Evolutionary conservation across 2,113 vertebrate species (phyloP).

Genomic region (Ceratotherium simum): DNA sequence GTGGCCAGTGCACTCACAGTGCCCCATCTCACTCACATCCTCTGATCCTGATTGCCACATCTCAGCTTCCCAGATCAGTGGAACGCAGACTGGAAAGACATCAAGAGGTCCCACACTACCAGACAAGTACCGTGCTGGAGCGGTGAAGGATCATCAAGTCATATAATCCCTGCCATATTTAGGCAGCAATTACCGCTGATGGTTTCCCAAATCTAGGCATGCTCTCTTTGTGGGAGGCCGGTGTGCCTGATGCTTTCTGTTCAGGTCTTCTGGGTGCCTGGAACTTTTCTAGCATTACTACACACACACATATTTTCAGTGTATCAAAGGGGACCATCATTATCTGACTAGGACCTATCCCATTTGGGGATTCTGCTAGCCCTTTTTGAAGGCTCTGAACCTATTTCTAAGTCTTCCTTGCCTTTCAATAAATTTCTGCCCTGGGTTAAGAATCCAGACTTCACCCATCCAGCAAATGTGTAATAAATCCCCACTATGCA

Average conservation of each 20-base stretch:
- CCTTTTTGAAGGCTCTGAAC: neutral
- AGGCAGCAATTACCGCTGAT: neutral
- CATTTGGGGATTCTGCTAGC: neutral
- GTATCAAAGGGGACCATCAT: neutral
- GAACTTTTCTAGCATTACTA: neutral
- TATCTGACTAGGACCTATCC: neutral
- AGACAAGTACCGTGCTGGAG: accelerated
- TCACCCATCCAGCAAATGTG: neutral
- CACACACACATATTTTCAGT: neutral
- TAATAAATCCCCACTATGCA: neutral
- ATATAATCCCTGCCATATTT: neutral
- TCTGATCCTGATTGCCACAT: neutral
- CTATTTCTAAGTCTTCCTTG: neutral
- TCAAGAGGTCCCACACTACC: neutral
- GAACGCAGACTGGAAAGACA: neutral
- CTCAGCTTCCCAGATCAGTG: neutral
- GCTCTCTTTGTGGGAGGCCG: neutral
- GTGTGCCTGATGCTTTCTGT: neutral
- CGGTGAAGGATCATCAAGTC: neutral
- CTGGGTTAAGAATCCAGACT: slow-evolving; percentile 2
- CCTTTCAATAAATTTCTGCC: neutral
- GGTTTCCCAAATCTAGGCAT: neutral
- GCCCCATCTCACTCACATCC: neutral
- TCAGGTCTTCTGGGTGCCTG: neutral
- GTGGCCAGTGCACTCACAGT: neutral